Evolutionary conservation across 2,113 vertebrate genomes (phyloP), one percentile per base, ranked within the genome.

Genomic region (Sphyrna mokarran): DNA sequence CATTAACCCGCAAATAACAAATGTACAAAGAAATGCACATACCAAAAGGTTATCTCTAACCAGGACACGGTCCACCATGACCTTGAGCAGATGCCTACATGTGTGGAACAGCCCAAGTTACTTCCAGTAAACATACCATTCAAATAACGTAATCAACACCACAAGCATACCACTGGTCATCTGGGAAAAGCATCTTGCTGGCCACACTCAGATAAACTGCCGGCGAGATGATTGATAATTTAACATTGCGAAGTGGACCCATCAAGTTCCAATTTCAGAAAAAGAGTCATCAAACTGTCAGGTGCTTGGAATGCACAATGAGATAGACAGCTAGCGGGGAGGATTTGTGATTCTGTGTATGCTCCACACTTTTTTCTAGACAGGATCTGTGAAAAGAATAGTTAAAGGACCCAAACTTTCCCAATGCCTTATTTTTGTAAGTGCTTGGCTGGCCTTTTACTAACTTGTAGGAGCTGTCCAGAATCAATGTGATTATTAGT

Each of bases 381-480:
- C 26, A 61, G 58, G 23, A 3, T 33, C 87, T 61, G 18, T 66
- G 61, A 66, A 66, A 68, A 66, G 89, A 93, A n/a, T 68, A 68
- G 33, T 93, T 68, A 66, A 37, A 66, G 61, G 89, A 40, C 61
- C 89, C 61, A 66, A 22, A 37, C 61, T 93, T 93, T 5, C 68
- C 63, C 63, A 37, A 22, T 63, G 61, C 33, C 16, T 93, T 93
- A 66, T 93, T 93, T 93, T 63, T 89, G 48, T 58, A 29, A 58
- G 48, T 58, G 86, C 89, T 93, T 93, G 89, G 61, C 89, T 93
- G 89, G 5, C 89, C 89, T 93, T 93, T 93, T 68, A 33, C 37
- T 93, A 93, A 93, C 89, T 93, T 93, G 33, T 18, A 66, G 89
- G 61, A 93, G n/a, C n/a, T 66, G 63, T 93, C 89, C 89, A 93